phyloP scores from a whole-genome alignment of 2,888 invertebrate species.

The Drosophila phalerata region DNA sequence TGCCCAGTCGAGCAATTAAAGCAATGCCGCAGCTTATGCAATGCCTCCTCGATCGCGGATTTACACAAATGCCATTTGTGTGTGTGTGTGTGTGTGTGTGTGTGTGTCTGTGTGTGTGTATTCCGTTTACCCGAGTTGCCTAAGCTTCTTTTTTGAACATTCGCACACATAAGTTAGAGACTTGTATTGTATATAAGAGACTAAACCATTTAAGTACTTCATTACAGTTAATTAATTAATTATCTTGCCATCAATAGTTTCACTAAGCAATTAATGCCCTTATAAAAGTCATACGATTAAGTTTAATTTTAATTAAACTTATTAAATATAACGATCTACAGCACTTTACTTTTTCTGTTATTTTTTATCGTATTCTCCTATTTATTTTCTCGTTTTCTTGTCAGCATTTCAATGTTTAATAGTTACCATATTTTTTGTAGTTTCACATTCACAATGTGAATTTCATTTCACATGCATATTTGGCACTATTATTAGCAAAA shows the following conservation, averaged over 20 bases:
- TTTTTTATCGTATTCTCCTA: no score
- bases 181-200: constrained; percentile 5
- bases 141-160: constrained; percentile 4
- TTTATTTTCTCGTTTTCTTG: no score
- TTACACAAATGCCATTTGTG: neutral
- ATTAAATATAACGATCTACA: neutral
- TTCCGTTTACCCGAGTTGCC: constrained; percentile 30
- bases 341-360: neutral
- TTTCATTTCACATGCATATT: no score
- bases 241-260: constrained; percentile 6
- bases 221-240: constrained; percentile 42
- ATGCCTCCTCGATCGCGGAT: no score
- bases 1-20: constrained; percentile 53
- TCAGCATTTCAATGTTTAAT: no score
- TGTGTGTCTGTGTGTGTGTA: neutral
- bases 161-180: constrained; percentile 5
- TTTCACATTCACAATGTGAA: no score
- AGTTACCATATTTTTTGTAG: no score
- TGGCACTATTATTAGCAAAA: no score
- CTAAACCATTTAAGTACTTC: constrained; percentile 50
- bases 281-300: neutral
- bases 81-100: neutral
- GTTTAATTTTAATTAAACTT: neutral
- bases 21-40: constrained; percentile 60
- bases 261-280: constrained; percentile 1